Evolutionary conservation across 1,140 invertebrate species (phyloP), one percentile per base, ranked within the genome.

Genomic region (Cecropterus lyciades): DNA sequence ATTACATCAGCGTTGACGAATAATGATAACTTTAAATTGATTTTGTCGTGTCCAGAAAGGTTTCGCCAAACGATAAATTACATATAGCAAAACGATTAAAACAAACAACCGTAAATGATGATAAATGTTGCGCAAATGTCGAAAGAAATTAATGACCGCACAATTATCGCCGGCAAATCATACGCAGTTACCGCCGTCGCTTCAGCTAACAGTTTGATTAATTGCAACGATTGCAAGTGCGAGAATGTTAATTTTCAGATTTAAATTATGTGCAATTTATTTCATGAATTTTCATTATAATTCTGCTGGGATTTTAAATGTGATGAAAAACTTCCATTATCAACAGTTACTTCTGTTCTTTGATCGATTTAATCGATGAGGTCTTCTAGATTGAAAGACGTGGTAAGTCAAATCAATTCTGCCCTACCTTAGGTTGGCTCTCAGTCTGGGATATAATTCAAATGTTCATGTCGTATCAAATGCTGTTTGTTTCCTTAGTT

Each of bases 141-240:
- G 60, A 64, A 64, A 53, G 60, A 53, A 53, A 64, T 64, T 63
- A 63, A 64, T 64, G 55, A 57, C 11, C 9, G 60, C 10, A 52
- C 60, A 63, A 63, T 63, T 63, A 63, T 64, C 60, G 49, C 48
- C 49, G 48, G 37, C 60, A 9, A 52, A 10, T 63, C 49, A 30
- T 48, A 43, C 13, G 37, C 48, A n/a, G 24, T 49, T 52, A n/a
- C 59, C 33, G 48, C 48, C 13, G 14, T 63, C 59, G 59, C 37
- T 63, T 49, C 10, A 15, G 48, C 20, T 52, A 43, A 57, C 55
- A 57, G n/a, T 52, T 63, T 63, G 37, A 52, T 52, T 63, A 52
- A 63, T 63, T 57, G 40, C 55, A 14, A 15, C 55, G 40, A 57
- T 45, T 57, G 15, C 37, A 24, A 15, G 6, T 24, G 11, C 16